phyloP scores from a whole-genome alignment of 2,797 vertebrate species.

The Microhierax caerulescens region DNA sequence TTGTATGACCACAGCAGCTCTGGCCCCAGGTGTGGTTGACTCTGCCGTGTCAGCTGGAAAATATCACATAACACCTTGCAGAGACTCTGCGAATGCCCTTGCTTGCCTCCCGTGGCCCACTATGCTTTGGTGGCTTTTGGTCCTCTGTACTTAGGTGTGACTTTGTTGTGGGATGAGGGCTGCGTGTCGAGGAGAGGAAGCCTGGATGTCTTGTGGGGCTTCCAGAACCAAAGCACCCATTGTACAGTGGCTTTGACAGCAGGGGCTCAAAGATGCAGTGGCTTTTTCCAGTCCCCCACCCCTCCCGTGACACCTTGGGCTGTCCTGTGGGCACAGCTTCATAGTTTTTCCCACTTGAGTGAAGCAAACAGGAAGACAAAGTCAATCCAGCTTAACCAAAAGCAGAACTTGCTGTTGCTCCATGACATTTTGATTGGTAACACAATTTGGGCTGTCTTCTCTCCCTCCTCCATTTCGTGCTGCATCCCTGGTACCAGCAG shows the following conservation, averaged over 20 bases:
- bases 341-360: background rate
- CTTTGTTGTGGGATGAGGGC: background rate
- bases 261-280: background rate
- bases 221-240: background rate
- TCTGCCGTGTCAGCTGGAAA: background rate
- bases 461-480: background rate
- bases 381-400: background rate
- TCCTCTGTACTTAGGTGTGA: rapidly evolving
- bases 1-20: background rate
- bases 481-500: background rate
- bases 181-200: background rate
- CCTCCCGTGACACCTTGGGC: background rate
- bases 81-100: background rate
- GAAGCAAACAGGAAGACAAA: background rate
- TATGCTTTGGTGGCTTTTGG: background rate
- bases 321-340: background rate
- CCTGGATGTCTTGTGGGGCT: background rate
- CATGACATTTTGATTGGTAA: background rate
- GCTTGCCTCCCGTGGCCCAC: background rate
- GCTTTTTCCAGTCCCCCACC: background rate
- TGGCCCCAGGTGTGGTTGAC: background rate
- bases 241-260: rapidly evolving
- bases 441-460: background rate
- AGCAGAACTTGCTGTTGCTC: background rate
- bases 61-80: background rate